These are phyloP conservation scores for Gallinago paraguaiae DNA, from an alignment of 2,113 vertebrate genomes.

Conservation along the genomic window DNA sequence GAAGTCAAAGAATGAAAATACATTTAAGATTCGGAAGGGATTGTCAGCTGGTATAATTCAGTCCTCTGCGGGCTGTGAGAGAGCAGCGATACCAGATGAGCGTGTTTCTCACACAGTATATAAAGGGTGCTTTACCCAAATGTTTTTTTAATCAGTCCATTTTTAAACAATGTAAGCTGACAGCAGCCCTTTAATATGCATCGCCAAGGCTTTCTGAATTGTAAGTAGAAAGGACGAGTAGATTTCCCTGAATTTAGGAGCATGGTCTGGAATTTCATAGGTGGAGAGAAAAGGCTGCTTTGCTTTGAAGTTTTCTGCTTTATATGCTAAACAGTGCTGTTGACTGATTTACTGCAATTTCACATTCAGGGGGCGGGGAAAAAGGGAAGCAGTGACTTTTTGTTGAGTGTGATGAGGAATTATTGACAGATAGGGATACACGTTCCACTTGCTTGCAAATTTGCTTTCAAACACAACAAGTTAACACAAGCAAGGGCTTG, in stretches of 20 bases:
- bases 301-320: conserved; percentile 37
- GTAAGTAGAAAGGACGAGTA: neutral
- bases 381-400: conserved; percentile 9
- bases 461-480: conserved; percentile 14
- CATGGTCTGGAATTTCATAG: conserved; percentile 35
- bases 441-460: conserved; percentile 46
- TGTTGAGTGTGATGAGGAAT: conserved; percentile 42
- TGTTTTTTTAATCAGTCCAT: conserved; percentile 21
- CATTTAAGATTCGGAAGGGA: neutral
- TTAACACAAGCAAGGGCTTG: conserved; percentile 17
- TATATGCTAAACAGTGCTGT: conserved; percentile 47
- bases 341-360: conserved; percentile 45
- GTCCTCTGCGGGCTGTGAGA: neutral
- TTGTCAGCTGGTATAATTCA: neutral
- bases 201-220: neutral
- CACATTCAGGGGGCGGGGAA: conserved; percentile 8
- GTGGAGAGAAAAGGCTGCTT: neutral
- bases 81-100: neutral
- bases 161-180: conserved; percentile 36
- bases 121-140: neutral
- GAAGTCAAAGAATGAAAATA: neutral
- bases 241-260: conserved; percentile 18
- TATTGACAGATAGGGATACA: conserved; percentile 15
- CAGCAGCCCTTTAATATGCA: conserved; percentile 49
- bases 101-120: neutral